These are phyloP conservation scores for Empis stercorea DNA, from an alignment of 2,888 invertebrate species.

Conservation along the genomic window DNA sequence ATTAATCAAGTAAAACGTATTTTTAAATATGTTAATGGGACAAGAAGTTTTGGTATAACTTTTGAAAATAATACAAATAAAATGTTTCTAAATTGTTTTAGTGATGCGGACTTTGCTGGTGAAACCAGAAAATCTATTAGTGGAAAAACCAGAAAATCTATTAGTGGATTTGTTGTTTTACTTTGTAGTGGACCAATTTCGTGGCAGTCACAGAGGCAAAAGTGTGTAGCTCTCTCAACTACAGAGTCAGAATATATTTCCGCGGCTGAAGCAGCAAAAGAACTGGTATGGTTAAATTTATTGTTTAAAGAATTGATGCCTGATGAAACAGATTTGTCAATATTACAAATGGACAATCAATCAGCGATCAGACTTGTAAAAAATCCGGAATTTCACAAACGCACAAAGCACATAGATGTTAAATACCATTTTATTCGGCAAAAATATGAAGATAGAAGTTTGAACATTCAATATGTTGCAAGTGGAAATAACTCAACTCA, in stretches of 20 bases:
- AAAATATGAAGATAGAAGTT: slow-evolving; percentile 1
- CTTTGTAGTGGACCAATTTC: slow-evolving; percentile 1
- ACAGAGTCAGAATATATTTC: slow-evolving; percentile 24
- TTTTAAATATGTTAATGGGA: slow-evolving; percentile 9
- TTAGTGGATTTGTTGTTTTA: slow-evolving; percentile 6
- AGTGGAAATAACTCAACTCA: too few relatives aligned
- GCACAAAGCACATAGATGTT: slow-evolving; percentile 10
- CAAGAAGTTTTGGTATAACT: slow-evolving; percentile 2
- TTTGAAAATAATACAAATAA: slow-evolving; percentile 1
- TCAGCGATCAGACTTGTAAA: slow-evolving; percentile 11
- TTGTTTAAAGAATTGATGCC: background rate
- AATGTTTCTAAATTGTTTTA: slow-evolving; percentile 2
- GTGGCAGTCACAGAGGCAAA: slow-evolving; percentile 9
- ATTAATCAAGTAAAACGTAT: slow-evolving; percentile 6
- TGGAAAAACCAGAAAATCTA: slow-evolving; percentile 1
- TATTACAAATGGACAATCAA: slow-evolving; percentile 16
- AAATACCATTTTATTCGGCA: slow-evolving; percentile 7
- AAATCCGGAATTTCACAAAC: slow-evolving; percentile 10
- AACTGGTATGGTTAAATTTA: slow-evolving; percentile 11
- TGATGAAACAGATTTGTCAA: slow-evolving; percentile 6
- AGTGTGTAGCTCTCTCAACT: slow-evolving; percentile 15
- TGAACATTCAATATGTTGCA: slow-evolving; percentile 1
- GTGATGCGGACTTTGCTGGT: slow-evolving; percentile 7
- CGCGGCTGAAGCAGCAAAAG: slow-evolving; percentile 17
- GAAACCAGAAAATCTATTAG: too few relatives aligned